A percentile compares a stretch with the other conserved stretches of the same genome.
Evolutionary conservation across 2,113 vertebrate species (phyloP).

Genomic region (Perca flavescens): DNA sequence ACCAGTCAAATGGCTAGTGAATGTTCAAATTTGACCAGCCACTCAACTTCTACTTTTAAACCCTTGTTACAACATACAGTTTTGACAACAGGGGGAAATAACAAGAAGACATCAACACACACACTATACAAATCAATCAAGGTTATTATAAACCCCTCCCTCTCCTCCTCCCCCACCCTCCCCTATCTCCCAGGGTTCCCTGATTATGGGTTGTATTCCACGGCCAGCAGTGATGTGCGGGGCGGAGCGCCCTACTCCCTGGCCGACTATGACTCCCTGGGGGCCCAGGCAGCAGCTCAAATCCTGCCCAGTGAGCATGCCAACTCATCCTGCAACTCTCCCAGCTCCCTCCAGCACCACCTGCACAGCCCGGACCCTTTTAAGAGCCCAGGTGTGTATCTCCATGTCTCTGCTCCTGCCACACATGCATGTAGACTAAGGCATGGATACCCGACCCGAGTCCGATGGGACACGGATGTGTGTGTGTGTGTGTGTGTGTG

Average conservation of each 20-base stretch:
- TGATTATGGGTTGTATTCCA: slow-evolving; percentile 85
- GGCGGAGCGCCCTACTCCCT: slow-evolving; percentile 82
- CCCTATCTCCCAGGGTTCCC: slow-evolving; percentile 77
- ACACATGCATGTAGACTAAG: background rate
- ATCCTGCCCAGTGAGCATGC: slow-evolving; percentile 84
- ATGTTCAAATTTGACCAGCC: too few species aligned
- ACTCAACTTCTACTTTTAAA: too few species aligned
- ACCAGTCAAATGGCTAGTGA: too few species aligned
- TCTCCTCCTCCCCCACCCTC: slow-evolving; percentile 25
- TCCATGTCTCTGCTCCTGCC: background rate
- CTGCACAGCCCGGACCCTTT: slow-evolving; percentile 84
- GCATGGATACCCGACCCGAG: too few species aligned
- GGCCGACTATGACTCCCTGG: slow-evolving; percentile 84
- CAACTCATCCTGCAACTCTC: slow-evolving; percentile 82
- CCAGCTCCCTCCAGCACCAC: slow-evolving; percentile 60
- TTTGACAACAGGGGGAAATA: background rate
- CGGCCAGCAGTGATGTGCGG: slow-evolving; percentile 82
- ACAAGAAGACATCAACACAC: background rate
- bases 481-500: too few species aligned
- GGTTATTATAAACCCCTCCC: slow-evolving; percentile 33
- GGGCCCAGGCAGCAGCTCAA: slow-evolving; percentile 82
- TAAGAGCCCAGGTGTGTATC: slow-evolving; percentile 86
- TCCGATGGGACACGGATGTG: too few species aligned
- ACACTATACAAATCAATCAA: background rate
- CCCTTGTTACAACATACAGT: background rate